Evolutionary conservation across 2,888 invertebrate species (phyloP).

Genomic region (Drosophila putrida): DNA sequence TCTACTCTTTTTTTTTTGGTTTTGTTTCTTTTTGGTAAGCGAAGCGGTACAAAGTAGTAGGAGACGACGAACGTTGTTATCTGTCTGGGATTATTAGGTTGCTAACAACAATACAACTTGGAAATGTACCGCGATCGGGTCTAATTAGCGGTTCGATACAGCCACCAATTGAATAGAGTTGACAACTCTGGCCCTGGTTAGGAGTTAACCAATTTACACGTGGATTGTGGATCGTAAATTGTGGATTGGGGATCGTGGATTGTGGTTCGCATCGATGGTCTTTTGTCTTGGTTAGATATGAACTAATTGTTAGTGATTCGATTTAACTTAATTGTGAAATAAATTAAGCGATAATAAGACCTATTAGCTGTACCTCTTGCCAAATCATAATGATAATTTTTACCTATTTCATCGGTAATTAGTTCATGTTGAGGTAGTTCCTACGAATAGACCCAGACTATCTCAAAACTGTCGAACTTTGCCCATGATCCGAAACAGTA

Average conservation of each 20-base stretch:
- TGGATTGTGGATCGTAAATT: slow-evolving; percentile 1
- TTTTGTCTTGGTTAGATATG: slow-evolving; percentile 13
- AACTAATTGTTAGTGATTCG: slow-evolving; percentile 15
- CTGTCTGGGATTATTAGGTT: slow-evolving; percentile 58
- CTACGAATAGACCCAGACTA: slow-evolving; percentile 2
- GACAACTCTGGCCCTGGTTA: slow-evolving; percentile 30
- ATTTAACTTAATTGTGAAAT: slow-evolving; percentile 49
- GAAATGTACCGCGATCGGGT: slow-evolving; percentile 43
- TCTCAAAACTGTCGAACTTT: slow-evolving; percentile 24
- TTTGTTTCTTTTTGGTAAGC: slow-evolving; percentile 9
- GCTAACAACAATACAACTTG: slow-evolving; percentile 22
- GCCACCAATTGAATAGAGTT: slow-evolving; percentile 17
- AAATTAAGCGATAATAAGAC: slow-evolving; percentile 15
- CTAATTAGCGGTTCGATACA: slow-evolving; percentile 47
- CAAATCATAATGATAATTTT: slow-evolving; percentile 62
- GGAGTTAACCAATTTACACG: slow-evolving; percentile 32
- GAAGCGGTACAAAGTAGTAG: slow-evolving; percentile 20
- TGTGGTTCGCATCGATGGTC: slow-evolving; percentile 1
- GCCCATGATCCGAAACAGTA: neutral
- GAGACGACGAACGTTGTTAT: slow-evolving; percentile 43
- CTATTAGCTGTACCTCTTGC: slow-evolving; percentile 41
- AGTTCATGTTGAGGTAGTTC: slow-evolving; percentile 62
- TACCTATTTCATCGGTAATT: slow-evolving; percentile 37
- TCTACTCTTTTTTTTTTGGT: neutral
- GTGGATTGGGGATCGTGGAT: neutral